phyloP scores from a whole-genome alignment of 2,113 vertebrate genomes.

The Meriones unguiculatus region DNA sequence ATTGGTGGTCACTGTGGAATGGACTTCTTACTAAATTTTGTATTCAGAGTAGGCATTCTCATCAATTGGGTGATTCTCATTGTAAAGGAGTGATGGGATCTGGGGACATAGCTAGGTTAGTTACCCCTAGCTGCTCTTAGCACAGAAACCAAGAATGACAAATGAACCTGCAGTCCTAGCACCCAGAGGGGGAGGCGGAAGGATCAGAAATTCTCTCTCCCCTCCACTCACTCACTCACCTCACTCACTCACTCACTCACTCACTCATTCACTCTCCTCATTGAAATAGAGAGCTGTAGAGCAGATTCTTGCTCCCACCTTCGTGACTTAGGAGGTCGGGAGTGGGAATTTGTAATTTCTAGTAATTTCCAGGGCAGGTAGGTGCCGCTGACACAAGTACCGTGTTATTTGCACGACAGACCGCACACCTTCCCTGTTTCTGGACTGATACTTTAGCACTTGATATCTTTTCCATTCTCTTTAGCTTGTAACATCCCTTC shows the following conservation, averaged over 20 bases:
- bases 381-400: neutral
- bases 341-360: neutral
- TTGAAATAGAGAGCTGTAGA: neutral
- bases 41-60: constrained; percentile 8
- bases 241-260: too few species aligned
- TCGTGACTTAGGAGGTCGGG: neutral
- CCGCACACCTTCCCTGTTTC: neutral
- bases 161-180: neutral
- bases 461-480: neutral
- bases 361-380: neutral
- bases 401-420: neutral
- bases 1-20: neutral
- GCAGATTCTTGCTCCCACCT: neutral
- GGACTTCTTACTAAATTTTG: neutral
- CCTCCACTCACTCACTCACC: too few species aligned
- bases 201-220: neutral
- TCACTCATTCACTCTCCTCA: neutral
- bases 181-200: neutral
- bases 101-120: neutral
- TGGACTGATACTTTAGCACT: neutral
- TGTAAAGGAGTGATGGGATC: neutral
- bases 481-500: neutral
- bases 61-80: neutral
- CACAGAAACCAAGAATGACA: neutral
- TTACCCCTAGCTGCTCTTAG: neutral